Conservation (phyloP, 2,797 vertebrate species). For the Dryobates pubescens region DNA sequence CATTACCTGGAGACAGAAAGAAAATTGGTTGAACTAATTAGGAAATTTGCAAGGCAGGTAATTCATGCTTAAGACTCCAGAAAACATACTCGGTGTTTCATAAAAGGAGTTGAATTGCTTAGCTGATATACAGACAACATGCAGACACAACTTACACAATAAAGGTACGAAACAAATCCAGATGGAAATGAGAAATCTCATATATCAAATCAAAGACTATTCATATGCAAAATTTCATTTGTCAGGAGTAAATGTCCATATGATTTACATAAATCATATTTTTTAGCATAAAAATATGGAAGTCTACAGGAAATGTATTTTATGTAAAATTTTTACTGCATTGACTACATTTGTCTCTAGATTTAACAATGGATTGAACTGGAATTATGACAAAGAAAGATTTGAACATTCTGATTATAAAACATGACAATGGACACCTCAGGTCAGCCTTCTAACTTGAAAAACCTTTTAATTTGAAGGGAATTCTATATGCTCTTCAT, state of each 20-base stretch:
- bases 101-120: slow-evolving; percentile 21
- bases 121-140: background rate
- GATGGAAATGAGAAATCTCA: background rate
- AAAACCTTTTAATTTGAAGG: background rate
- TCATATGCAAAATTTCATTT: background rate
- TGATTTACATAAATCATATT: background rate
- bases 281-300: background rate
- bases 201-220: background rate
- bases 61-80: slow-evolving; percentile 58
- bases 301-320: background rate
- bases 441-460: background rate
- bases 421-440: background rate
- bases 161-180: background rate
- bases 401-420: background rate
- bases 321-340: background rate
- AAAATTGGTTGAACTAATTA: slow-evolving; percentile 76
- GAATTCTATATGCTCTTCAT: background rate
- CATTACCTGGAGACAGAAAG: slow-evolving; percentile 73
- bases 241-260: background rate
- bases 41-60: slow-evolving; percentile 70
- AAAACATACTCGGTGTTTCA: background rate
- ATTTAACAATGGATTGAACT: background rate
- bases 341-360: background rate
- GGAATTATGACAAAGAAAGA: background rate
- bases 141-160: background rate